phyloP scores from a whole-genome alignment of 2,888 invertebrate species.

The Margaritifera margaritifera region DNA sequence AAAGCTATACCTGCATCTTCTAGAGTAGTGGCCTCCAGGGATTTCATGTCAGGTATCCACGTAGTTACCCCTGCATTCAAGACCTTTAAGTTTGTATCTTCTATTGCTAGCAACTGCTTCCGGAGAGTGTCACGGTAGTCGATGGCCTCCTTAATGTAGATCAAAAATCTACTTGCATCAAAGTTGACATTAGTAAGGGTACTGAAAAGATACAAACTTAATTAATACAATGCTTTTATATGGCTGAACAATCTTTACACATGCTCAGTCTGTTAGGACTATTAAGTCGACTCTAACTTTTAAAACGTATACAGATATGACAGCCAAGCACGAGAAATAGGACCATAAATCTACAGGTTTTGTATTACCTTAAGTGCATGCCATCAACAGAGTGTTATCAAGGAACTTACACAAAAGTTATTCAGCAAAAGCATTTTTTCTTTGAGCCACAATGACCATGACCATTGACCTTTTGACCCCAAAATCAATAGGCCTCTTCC shows the following conservation, averaged over 20 bases:
- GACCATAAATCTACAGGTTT: too few relatives aligned
- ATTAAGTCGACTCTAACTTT: too few relatives aligned
- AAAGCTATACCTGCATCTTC: constrained; percentile 29
- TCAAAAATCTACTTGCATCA: constrained; percentile 48
- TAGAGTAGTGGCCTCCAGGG: constrained; percentile 24
- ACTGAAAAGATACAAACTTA: constrained; percentile 20
- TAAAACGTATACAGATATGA: too few relatives aligned
- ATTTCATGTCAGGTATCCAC: constrained; percentile 38
- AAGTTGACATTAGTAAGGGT: constrained; percentile 60
- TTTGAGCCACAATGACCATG: too few relatives aligned
- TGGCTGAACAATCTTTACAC: neutral
- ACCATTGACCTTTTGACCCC: too few relatives aligned
- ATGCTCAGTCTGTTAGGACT: too few relatives aligned
- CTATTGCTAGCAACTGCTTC: constrained; percentile 6
- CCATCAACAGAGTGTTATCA: too few relatives aligned
- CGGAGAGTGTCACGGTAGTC: constrained; percentile 36
- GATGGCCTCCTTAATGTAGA: constrained; percentile 41
- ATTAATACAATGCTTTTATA: neutral
- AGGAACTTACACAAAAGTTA: too few relatives aligned
- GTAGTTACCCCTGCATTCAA: constrained; percentile 29
- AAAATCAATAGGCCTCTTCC: too few relatives aligned
- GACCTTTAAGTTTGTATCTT: constrained; percentile 25
- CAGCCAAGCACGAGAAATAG: too few relatives aligned
- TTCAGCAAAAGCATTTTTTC: too few relatives aligned
- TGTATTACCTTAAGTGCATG: too few relatives aligned